Conservation (phyloP, 2,888 invertebrate species). For the Eristalis tenax region DNA sequence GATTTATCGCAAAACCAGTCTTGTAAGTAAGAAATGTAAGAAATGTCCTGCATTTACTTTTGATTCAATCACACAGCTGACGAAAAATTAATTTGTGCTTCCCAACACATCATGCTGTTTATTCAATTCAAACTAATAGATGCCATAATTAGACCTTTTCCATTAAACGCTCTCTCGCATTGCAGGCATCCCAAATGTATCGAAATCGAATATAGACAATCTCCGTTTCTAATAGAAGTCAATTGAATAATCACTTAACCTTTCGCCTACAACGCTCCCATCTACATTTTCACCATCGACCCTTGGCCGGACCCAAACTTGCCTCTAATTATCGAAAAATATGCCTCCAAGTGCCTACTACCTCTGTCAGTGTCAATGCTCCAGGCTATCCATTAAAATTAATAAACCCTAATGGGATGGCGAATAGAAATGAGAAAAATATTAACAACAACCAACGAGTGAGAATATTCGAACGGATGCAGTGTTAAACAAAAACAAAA, state of each 20-base stretch:
- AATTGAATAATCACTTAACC: constrained; percentile 1
- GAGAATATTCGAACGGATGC: background rate
- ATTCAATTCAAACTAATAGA: background rate
- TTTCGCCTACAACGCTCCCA: background rate
- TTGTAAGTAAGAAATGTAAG: too few species aligned
- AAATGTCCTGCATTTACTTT: background rate
- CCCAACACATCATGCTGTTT: background rate
- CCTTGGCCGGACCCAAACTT: background rate
- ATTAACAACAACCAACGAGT: background rate
- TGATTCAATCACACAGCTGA: background rate
- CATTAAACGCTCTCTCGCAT: background rate
- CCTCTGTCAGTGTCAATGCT: background rate
- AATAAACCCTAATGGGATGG: constrained; percentile 1
- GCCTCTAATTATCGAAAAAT: background rate
- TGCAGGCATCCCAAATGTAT: background rate
- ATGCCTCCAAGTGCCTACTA: background rate
- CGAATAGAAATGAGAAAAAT: background rate
- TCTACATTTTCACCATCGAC: background rate
- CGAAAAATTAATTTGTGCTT: background rate
- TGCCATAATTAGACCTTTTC: background rate
- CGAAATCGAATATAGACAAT: background rate
- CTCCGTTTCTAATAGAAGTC: background rate
- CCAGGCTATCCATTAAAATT: constrained; percentile 2
- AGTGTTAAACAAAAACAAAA: background rate
- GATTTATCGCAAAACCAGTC: too few species aligned